A percentile compares a stretch with the other conserved stretches of the same genome.
These are phyloP conservation scores for Pseudochirops cupreus DNA, from an alignment of 2,797 vertebrate genomes.

Conservation along the genomic window DNA sequence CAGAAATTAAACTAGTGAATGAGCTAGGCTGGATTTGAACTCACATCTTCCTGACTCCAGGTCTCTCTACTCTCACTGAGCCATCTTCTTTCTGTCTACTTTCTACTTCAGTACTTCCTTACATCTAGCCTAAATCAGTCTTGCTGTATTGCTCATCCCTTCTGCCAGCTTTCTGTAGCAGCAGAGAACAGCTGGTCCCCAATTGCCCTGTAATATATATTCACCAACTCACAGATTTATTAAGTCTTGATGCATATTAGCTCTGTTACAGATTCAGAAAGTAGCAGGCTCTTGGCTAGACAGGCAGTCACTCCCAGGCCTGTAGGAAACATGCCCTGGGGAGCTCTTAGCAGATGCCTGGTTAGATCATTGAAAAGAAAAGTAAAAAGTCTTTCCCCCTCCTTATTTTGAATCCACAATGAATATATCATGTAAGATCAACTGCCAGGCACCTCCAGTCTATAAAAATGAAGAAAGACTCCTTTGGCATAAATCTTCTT, in stretches of 20 bases:
- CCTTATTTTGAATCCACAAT: constrained; percentile 61
- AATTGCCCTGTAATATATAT: constrained; percentile 65
- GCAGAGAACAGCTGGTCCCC: constrained; percentile 67
- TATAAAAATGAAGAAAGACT: constrained; percentile 60
- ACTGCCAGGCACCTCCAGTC: constrained; percentile 49
- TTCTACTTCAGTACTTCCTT: constrained; percentile 6
- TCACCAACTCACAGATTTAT: constrained; percentile 62
- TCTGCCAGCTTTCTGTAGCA: constrained; percentile 16
- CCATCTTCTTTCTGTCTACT: neutral
- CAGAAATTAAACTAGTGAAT: neutral
- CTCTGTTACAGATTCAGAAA: constrained; percentile 63
- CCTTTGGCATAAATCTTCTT: constrained; percentile 38
- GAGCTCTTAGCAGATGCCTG: constrained; percentile 76
- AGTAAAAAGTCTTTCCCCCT: constrained; percentile 48
- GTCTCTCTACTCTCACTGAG: neutral
- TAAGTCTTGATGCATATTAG: constrained; percentile 69
- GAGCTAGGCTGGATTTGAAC: neutral
- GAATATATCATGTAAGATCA: constrained; percentile 67
- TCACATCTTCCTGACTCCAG: neutral
- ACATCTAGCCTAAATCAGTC: constrained; percentile 34
- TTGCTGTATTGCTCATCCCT: neutral
- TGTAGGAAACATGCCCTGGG: constrained; percentile 64
- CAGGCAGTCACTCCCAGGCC: constrained; percentile 70
- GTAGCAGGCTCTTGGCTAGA: constrained; percentile 67
- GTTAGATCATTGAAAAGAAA: constrained; percentile 76